Evolutionary conservation across 2,113 vertebrate species (phyloP), one percentile per base, ranked within the genome.

Genomic region (Glareola pratincola): DNA sequence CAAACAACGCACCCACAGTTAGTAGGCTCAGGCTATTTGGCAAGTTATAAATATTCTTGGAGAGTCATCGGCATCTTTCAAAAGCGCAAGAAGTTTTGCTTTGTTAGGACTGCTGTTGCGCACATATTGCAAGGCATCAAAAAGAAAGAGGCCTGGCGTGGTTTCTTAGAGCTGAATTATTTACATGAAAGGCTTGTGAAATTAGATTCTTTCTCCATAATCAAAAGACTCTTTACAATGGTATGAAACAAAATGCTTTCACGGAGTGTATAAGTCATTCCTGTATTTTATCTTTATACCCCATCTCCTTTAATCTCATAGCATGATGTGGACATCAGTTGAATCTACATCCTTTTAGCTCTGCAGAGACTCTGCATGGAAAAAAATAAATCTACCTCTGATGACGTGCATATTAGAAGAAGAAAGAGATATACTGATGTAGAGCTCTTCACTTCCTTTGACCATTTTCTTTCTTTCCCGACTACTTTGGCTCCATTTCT

Each of bases 111-210:
- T 93, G 87, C 90, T 93, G 30, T 50, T 92, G 63, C 2, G 0
- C 81, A 85, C 37, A 39, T 32, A 89, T 5, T 50, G 39, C 86
- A 68, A 92, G 51, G 81, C 91, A 94, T 94, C 90, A 97, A 96
- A 95, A 97, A 91, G 67, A 76, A 85, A 92, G 53, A 8, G 22
- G 64, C 73, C 83, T 96, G 91, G 76, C 60, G 59, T 86, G 85
- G 47, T 87, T 94, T 85, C 88, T 85, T 47, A 75, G 45, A 81
- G 54, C 85, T 92, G 78, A 94, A 84, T 95, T 95, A 95, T 94
- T 92, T 95, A 96, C 94, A 95, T 94, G 77, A 97, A 97, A 97
- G 83, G 77, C 92, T 92, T 80, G 41, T 95, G 92, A 96, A 96
- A 94, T 96, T 93, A 95, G 73, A 92, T 76, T 88, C 69, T 82